A percentile compares a stretch with the other conserved stretches of the same genome.
phyloP scores from a whole-genome alignment of 2,888 invertebrate species.

The Calameuta pallipes region DNA sequence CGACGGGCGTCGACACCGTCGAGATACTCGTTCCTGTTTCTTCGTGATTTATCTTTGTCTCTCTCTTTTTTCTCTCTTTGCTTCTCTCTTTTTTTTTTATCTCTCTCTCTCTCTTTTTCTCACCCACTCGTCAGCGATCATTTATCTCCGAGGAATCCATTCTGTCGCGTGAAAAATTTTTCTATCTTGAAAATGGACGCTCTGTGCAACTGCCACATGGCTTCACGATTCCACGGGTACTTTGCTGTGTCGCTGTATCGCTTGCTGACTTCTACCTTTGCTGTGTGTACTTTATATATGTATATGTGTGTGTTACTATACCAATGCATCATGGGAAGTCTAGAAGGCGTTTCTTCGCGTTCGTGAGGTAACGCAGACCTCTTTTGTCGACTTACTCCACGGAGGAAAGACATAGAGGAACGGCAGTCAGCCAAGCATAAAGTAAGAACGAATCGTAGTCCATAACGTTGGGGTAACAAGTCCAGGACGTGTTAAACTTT shows the following conservation, averaged over 20 bases:
- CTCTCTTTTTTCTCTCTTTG: not conserved
- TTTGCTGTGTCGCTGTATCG: not conserved
- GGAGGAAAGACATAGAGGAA: slow-evolving; percentile 40
- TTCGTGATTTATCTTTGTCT: not conserved
- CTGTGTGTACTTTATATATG: not conserved
- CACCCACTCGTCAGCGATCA: not conserved
- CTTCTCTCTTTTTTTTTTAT: not conserved
- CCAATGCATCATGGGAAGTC: not conserved
- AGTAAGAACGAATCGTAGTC: slow-evolving; percentile 58
- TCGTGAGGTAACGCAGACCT: slow-evolving; percentile 33
- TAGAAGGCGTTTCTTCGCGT: slow-evolving; percentile 43
- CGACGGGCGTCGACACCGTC: not conserved
- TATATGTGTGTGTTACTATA: not conserved
- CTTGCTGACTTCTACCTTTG: not conserved
- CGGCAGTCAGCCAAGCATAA: slow-evolving; percentile 54
- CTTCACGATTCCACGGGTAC: not conserved
- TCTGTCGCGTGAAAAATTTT: not conserved
- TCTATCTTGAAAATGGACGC: not conserved
- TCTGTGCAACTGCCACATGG: not conserved
- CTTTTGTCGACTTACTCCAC: slow-evolving; percentile 25
- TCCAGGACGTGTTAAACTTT: slow-evolving; percentile 33
- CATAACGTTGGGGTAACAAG: slow-evolving; percentile 46
- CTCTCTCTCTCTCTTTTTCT: slow-evolving; percentile 2
- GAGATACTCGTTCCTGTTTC: not conserved
- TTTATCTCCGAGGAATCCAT: not conserved